Base-by-base conservation (phyloP, 2,888 invertebrate species). In the Pammene aurita region DNA sequence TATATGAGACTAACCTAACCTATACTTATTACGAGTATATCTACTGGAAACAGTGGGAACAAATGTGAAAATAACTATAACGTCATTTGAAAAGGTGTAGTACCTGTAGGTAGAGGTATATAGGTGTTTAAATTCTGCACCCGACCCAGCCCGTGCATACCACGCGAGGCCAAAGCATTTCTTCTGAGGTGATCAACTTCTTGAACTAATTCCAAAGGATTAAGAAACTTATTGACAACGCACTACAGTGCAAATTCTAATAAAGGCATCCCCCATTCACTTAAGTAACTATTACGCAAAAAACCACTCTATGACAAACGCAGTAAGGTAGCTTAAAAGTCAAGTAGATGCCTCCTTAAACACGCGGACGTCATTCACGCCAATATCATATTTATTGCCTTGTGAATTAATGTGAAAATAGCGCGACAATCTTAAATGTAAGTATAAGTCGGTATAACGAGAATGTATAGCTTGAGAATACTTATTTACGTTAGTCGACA, bases 121-220 rank as follows among this genome's bases (percentile, higher is more conserved):
- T n/a, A n/a, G 38, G 55, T 48, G 54, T 67, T 64, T 66, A 66
- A 70, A 83, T 82, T 83, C 80, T 78, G 75, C 71, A 70, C 77
- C 72, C 73, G 79, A 71, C 72, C 66, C 67, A 71, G 73, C 79
- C 78, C 73, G 72, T 80, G 79, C 88, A 86, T 87, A 83, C 86
- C 84, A 71, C 66, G 76, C 85, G 89, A 89, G 89, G 90, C 85
- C 89, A 83, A 76, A 75, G 71, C 78, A 86, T 88, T 88, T 88
- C 88, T 89, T 87, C 80, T 83, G 82, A 87, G 87, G 88, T 87
- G 83, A 88, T 82, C 89, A 84, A 86, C 80, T 87, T 72, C 70
- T 63, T 44, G 11, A 6, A 26, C 10, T 38, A 7, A 26, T 13
- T 60, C 50, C 71, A 75, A 72, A 56, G 60, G 5, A 80, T 74